Conservation (phyloP, 2,113 vertebrate species). For the Sebastes schlegelii region DNA sequence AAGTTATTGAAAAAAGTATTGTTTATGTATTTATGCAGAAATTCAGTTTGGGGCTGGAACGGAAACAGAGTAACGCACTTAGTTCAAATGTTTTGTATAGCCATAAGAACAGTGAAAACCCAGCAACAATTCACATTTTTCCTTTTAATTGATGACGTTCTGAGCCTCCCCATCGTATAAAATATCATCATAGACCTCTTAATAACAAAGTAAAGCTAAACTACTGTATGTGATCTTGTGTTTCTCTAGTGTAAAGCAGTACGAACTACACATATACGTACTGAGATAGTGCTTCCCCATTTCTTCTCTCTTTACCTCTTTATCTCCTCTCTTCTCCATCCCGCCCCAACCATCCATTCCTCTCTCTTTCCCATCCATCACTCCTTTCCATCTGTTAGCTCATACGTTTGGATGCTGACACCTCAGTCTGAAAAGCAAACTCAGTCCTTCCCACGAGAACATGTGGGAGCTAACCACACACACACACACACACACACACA, state of each 20-base stretch:
- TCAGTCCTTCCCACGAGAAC: slow-evolving; percentile 58
- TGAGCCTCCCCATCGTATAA: neutral
- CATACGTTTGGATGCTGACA: slow-evolving; percentile 68
- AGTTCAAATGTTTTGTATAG: too few relatives aligned
- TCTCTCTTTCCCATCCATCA: slow-evolving; percentile 2
- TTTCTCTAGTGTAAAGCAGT: neutral
- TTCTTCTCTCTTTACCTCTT: neutral
- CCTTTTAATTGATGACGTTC: neutral
- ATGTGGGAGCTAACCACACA: slow-evolving; percentile 36
- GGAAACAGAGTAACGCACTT: neutral
- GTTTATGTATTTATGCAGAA: neutral
- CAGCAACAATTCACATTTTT: neutral
- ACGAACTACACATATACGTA: neutral
- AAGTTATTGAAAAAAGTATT: neutral
- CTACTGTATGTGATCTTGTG: neutral
- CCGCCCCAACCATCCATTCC: neutral
- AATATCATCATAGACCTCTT: neutral
- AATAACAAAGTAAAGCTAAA: neutral
- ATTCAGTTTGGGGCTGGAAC: neutral
- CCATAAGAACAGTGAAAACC: neutral
- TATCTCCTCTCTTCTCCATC: neutral
- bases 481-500: slow-evolving; percentile 39
- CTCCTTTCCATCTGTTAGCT: slow-evolving; percentile 62
- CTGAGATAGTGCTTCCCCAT: neutral
- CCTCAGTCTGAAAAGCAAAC: slow-evolving; percentile 75